Evolutionary conservation across 2,797 vertebrate genomes (phyloP), one percentile per base, ranked within the genome.

Genomic region (Labroides dimidiatus): DNA sequence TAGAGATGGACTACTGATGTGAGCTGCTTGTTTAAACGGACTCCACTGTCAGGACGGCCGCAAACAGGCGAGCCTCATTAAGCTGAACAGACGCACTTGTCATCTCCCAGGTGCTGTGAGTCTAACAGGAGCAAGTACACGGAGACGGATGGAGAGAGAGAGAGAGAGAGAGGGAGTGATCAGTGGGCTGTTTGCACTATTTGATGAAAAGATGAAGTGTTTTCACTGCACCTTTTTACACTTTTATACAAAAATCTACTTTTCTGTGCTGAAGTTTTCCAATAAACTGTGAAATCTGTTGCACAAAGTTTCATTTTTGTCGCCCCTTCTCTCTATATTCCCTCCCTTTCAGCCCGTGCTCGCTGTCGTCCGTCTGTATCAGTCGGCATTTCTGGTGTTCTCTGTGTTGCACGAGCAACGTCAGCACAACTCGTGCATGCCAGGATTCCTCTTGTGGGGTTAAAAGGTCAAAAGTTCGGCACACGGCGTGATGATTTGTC

Each of bases 21-120:
- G 72, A 69, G 76, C 66, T 64, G 81, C 77, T 85, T 61, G 69
- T 76, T 82, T 58, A 72, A 83, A 73, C 42, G 43, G 43, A 52
- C 27, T 15, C 5, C 16, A 52, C 39, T 57, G 84, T 71, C 66
- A 45, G 61, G 62, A 87, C 53, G 80, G 72, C 61, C 0, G 54
- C 52, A 19, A 51, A 48, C 37, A 43, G 9, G 59, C 60, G 24
- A 73, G 73, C 66, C 70, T 84, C 85, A 68, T 86, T 82, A 83
- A 79, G 66, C 78, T 6, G 62, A 51, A 17, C 63, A 21, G 68
- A 43, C 52, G 39, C 52, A 60, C 49, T 49, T 64, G 76, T 72
- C 65, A 54, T 56, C 77, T 75, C 81, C 47, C 57, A 56, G 60
- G 27, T 33, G 58, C 67, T 72, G 66, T 21, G 58, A 39, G 74